Conservation (phyloP, 1,140 invertebrate genomes). For the Eumaeus atala region DNA sequence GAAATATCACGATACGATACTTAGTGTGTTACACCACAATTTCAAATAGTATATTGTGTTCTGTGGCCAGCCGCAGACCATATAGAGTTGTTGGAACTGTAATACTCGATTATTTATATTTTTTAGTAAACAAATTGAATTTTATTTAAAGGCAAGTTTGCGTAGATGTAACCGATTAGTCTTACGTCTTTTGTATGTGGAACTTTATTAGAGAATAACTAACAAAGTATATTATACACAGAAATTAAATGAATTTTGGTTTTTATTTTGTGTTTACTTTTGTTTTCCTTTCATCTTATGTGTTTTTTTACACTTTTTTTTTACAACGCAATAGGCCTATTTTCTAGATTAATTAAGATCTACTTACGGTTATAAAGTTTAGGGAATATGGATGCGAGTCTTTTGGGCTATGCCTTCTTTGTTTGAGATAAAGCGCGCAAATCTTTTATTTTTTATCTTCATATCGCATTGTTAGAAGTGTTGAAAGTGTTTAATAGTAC, state of each 20-base stretch:
- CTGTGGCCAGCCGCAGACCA: constrained; percentile 60
- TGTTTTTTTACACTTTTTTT: constrained; percentile 27
- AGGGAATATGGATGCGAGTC: constrained; percentile 1
- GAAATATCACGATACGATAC: constrained; percentile 32
- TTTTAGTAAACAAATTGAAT: constrained; percentile 56
- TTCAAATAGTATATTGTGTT: constrained; percentile 50
- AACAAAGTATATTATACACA: constrained; percentile 64
- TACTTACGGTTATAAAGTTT: constrained; percentile 4
- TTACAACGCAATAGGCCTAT: constrained; percentile 26
- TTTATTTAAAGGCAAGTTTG: constrained; percentile 52
- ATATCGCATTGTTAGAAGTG: constrained; percentile 17
- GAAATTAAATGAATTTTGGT: constrained; percentile 66
- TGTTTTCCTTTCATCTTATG: constrained; percentile 42
- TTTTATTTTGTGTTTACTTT: constrained; percentile 45
- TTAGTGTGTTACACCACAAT: constrained; percentile 56
- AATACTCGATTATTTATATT: constrained; percentile 73
- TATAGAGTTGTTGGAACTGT: constrained; percentile 67
- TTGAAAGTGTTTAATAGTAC: constrained; percentile 17
- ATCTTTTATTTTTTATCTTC: constrained; percentile 3
- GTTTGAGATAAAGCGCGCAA: not conserved
- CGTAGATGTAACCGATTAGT: constrained; percentile 57
- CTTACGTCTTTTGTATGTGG: constrained; percentile 63
- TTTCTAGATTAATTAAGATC: constrained; percentile 16
- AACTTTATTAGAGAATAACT: constrained; percentile 62
- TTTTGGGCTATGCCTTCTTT: constrained; percentile 3